phyloP scores from a whole-genome alignment of 2,888 invertebrate genomes.

The Odontomyia ornata region DNA sequence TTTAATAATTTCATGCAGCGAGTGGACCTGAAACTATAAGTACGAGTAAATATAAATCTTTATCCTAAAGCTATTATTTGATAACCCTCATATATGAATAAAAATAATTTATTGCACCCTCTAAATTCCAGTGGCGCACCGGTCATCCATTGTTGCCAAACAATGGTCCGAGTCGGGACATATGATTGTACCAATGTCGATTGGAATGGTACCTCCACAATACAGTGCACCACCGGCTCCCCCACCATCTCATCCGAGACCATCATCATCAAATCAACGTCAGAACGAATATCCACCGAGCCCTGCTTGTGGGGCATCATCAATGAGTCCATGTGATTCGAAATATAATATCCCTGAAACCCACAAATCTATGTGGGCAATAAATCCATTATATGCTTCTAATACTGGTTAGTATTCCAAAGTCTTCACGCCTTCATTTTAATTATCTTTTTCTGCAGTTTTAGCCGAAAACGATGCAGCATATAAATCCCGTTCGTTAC shows the following conservation, averaged over 20 bases:
- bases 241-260: constrained; percentile 39
- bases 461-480: constrained; percentile 68
- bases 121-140: constrained; percentile 49
- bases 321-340: constrained; percentile 48
- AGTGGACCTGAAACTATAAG: constrained; percentile 48
- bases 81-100: not conserved
- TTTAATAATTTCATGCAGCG: constrained; percentile 33
- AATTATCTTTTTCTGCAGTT: constrained; percentile 63
- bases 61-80: not conserved
- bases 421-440: not conserved
- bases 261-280: constrained; percentile 41
- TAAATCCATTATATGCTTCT: constrained; percentile 67
- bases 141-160: constrained; percentile 48
- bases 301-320: constrained; percentile 43
- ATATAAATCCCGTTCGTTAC: constrained; percentile 73
- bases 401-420: constrained; percentile 67
- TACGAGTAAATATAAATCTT: no score
- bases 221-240: constrained; percentile 52
- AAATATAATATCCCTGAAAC: constrained; percentile 52
- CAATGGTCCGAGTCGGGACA: constrained; percentile 47
- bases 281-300: constrained; percentile 45
- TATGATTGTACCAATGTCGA: constrained; percentile 49
- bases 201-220: constrained; percentile 49
- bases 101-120: not conserved
- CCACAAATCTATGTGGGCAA: constrained; percentile 54